phyloP scores from a whole-genome alignment of 2,888 invertebrate species.

The Cryptosula pallasiana region DNA sequence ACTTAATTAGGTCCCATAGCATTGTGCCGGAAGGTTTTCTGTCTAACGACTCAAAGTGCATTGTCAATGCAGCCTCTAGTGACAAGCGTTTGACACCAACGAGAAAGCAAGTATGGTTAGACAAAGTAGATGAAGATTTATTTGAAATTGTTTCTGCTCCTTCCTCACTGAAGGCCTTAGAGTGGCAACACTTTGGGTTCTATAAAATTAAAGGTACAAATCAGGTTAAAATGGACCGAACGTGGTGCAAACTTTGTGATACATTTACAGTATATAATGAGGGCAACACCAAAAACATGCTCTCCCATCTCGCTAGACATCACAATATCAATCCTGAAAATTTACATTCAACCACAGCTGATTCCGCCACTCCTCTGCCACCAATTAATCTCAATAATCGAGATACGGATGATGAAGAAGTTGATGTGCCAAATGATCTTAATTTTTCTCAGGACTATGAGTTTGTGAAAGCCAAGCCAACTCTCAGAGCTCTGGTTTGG shows the following conservation, averaged over 20 bases:
- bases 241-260: neutral
- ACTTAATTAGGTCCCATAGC: neutral
- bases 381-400: neutral
- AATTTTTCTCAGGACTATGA: neutral
- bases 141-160: neutral
- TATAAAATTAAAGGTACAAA: conserved; percentile 1
- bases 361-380: neutral
- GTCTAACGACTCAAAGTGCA: no score
- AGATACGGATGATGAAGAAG: neutral
- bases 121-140: neutral
- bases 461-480: neutral
- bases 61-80: neutral
- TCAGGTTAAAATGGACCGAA: neutral
- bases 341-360: neutral
- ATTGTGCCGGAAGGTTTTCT: neutral
- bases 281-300: neutral
- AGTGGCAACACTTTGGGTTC: conserved; percentile 10
- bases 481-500: conserved; percentile 2
- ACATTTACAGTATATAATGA: neutral
- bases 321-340: neutral
- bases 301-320: neutral
- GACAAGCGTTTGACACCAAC: neutral
- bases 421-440: neutral
- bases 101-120: neutral
- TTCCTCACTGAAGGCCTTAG: neutral